Evolutionary conservation across 1,140 invertebrate species (phyloP), one percentile per base, ranked within the genome.

Genomic region (Brachionus rotundiformis): DNA sequence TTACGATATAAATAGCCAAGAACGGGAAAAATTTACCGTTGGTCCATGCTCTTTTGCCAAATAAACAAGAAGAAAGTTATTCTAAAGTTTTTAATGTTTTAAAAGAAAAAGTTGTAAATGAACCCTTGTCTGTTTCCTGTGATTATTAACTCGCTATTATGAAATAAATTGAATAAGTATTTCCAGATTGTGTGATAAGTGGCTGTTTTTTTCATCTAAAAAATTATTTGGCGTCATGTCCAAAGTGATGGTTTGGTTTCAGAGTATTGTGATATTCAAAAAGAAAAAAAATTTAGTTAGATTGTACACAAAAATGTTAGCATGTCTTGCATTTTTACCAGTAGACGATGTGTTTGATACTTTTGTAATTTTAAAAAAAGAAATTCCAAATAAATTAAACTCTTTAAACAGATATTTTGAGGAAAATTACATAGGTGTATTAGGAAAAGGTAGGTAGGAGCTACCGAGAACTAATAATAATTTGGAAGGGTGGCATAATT

Each of bases 171-270:
- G 54, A 61, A 61, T 4, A 61, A 25, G 54, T 61, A 11, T 61
- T 61, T 61, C 19, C 19, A 61, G 25, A 54, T 23, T 16, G 47
- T 54, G 13, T 6, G 19, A 23, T 54, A 23, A 16, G 47, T 54
- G 47, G 47, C 11, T 61, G 54, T 61, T 61, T 61, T 65, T 65
- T 65, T 65, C 61, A 65, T 65, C 29, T 65, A 65, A 65, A 65
- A 65, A 65, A 65, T 3, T 65, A 65, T 65, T 31, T 65, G 25
- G 61, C 25, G 61, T 29, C 25, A 65, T 31, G 27, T 65, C 10
- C 27, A 65, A 31, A 29, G 13, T n/a, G 13, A 31, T 65, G 23
- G 61, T 65, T 31, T 65, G 29, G 25, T 31, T 65, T 29, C 23
- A n/a, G 27, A 65, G 23, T 65, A 65, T 65, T 29, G 29, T 65